These are phyloP conservation scores for Aurelia sp. DNA, from an alignment of 30 jellyfish, hydroid and myxozoan species.

Conservation along the genomic window DNA sequence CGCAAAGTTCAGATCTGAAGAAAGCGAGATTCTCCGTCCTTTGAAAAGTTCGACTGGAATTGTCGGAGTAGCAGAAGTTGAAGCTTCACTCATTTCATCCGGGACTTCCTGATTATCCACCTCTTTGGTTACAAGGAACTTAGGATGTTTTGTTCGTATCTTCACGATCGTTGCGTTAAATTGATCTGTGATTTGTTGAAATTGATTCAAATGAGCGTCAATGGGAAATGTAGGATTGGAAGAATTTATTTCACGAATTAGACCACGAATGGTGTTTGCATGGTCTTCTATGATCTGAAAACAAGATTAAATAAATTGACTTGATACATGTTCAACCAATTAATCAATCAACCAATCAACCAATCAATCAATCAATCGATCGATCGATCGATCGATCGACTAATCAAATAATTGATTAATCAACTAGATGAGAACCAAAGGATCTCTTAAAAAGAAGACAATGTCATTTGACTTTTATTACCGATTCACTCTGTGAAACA, in stretches of 20 bases:
- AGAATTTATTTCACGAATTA: not conserved
- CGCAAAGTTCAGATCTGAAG: slow-evolving; percentile 37
- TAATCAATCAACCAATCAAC: slow-evolving; percentile 2
- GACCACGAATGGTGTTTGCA: not conserved
- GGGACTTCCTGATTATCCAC: slow-evolving; percentile 40
- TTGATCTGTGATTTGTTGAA: not conserved
- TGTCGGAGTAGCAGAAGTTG: slow-evolving; percentile 45
- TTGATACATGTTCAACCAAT: not conserved
- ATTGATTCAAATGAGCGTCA: not conserved
- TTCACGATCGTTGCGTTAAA: slow-evolving; percentile 17
- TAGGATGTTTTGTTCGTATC: slow-evolving; percentile 17
- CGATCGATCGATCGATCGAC: not conserved
- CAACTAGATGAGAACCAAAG: not conserved
- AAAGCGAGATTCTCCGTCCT: not conserved
- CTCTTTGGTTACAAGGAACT: not conserved
- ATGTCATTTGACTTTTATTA: not conserved
- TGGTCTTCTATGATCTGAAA: not conserved
- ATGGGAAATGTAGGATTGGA: not conserved
- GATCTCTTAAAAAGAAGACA: not conserved
- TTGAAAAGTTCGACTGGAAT: not conserved
- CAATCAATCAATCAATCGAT: not conserved
- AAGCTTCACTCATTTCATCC: slow-evolving; percentile 44
- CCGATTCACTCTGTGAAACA: no score
- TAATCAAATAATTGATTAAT: not conserved
- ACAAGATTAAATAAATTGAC: not conserved